Evolutionary conservation across 1,140 invertebrate species (phyloP).

Genomic region (Dreissena polymorpha): DNA sequence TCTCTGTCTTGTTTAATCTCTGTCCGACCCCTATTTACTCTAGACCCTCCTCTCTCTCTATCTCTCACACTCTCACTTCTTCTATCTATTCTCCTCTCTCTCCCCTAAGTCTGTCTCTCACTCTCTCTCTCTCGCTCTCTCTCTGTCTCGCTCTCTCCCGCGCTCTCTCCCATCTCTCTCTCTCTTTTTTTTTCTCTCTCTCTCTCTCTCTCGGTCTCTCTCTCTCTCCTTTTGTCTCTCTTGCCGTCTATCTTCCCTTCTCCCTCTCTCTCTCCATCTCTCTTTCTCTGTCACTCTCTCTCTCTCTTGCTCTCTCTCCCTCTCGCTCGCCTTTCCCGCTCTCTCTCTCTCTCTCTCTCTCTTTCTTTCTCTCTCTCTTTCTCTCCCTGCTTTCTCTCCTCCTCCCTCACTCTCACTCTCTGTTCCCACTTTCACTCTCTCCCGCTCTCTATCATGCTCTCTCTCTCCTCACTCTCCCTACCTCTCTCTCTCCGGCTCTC

Average conservation of each 20-base stretch:
- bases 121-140: not conserved
- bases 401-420: not conserved
- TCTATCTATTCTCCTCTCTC: not conserved
- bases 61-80: too few relatives aligned
- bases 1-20: not conserved
- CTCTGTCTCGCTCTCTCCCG: not conserved
- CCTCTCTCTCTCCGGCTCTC: too few relatives aligned
- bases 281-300: slow-evolving; percentile 16
- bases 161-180: not conserved
- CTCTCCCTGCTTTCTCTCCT: too few relatives aligned
- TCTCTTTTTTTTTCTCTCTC: slow-evolving; percentile 7
- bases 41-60: not conserved
- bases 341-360: not conserved
- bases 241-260: not conserved
- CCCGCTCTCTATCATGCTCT: too few relatives aligned
- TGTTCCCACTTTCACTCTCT: too few relatives aligned
- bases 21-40: not conserved
- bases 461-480: too few relatives aligned
- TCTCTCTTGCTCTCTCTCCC: slow-evolving; percentile 22
- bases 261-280: slow-evolving; percentile 18
- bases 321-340: not conserved
- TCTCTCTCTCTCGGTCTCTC: too few relatives aligned
- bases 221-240: slow-evolving; percentile 1
- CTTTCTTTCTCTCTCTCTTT: too few relatives aligned
- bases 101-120: not conserved